Evolutionary conservation across 2,888 invertebrate species (phyloP).

Genomic region (Erpobdella octoculata): DNA sequence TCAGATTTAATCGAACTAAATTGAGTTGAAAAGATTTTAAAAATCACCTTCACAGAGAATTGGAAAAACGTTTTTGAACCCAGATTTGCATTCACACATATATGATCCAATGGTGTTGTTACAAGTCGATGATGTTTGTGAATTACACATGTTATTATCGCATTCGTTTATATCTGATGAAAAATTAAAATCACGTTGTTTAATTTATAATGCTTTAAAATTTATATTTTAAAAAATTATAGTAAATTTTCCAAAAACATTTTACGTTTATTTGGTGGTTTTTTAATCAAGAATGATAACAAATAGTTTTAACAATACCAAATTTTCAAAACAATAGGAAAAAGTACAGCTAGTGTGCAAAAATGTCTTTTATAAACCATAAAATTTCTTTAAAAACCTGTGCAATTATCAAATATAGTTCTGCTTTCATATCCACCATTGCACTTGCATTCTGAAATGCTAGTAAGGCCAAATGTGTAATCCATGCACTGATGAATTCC

Average conservation of each 20-base stretch:
- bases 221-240: no score
- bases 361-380: no score
- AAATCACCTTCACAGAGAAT: no score
- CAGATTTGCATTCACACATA: not conserved
- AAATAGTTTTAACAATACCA: no score
- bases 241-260: no score
- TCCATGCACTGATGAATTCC: not conserved
- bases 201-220: no score
- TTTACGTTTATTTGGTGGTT: no score
- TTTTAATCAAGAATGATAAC: no score
- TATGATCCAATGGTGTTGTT: not conserved
- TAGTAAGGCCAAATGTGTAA: not conserved
- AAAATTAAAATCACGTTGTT: not conserved
- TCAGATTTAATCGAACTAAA: no score
- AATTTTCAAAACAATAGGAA: no score
- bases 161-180: not conserved
- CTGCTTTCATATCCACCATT: not conserved
- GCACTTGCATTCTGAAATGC: not conserved
- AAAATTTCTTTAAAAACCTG: not conserved
- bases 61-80: not conserved
- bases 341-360: no score
- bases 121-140: not conserved
- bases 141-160: not conserved
- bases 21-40: no score
- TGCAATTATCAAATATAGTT: not conserved